Evolutionary conservation across 1,140 invertebrate genomes (phyloP).

Genomic region (honey bee (Apis mellifera)): Amel_HAv3.1 CM009936.2:10172501-10173000

Average conservation of each 20-base stretch:
- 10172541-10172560: no score
- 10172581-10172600: no score
- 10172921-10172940: slow-evolving; percentile 73
- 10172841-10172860: slow-evolving; percentile 31
- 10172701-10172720: no score
- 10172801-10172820: no score
- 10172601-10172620: no score
- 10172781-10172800: no score
- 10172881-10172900: slow-evolving; percentile 40
- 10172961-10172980: slow-evolving; percentile 63
- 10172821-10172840: not conserved
- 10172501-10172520: no score
- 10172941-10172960: slow-evolving; percentile 70
- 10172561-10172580: no score
- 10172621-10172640: no score
- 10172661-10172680: not conserved
- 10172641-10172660: no score
- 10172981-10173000: slow-evolving; percentile 63
- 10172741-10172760: not conserved
- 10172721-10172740: not conserved
- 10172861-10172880: slow-evolving; percentile 65
- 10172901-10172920: slow-evolving; percentile 73
- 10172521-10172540: no score
- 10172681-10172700: not conserved
- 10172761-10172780: not conserved